These are phyloP conservation scores for Spisula subtruncata DNA, from an alignment of 2,888 invertebrate genomes.

Conservation along the genomic window DNA sequence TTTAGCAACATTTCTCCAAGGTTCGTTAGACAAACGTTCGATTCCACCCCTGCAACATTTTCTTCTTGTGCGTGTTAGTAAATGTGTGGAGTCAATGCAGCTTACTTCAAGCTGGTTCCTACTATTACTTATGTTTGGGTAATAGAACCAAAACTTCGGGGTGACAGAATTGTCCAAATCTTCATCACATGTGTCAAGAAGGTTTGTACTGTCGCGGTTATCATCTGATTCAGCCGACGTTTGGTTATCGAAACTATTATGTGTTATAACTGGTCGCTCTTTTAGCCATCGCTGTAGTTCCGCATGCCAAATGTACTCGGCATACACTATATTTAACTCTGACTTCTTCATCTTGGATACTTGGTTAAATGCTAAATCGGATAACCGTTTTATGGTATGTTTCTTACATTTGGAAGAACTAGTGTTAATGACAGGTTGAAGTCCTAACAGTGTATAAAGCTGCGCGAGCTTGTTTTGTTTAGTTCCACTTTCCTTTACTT, in stretches of 20 bases:
- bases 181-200: too few relatives aligned
- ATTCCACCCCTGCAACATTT: conserved; percentile 44
- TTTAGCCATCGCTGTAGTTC: conserved; percentile 30
- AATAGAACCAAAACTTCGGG: conserved; percentile 59
- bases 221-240: too few relatives aligned
- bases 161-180: too few relatives aligned
- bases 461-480: conserved; percentile 31
- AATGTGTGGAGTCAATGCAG: conserved; percentile 58
- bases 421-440: conserved; percentile 22
- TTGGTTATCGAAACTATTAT: too few relatives aligned
- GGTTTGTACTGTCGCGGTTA: too few relatives aligned
- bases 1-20: conserved; percentile 46
- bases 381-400: not conserved
- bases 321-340: conserved; percentile 47
- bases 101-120: conserved; percentile 50
- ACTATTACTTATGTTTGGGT: conserved; percentile 36
- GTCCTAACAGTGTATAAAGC: too few relatives aligned
- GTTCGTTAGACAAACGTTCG: not conserved
- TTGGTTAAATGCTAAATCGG: conserved; percentile 23
- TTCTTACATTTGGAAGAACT: conserved; percentile 8
- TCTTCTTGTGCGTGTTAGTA: conserved; percentile 49
- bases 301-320: conserved; percentile 49
- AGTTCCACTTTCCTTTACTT: conserved; percentile 38
- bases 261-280: too few relatives aligned
- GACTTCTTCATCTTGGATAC: conserved; percentile 39